These are phyloP conservation scores for Cerastis leucographa DNA, from an alignment of 2,888 invertebrate species.

Conservation along the genomic window DNA sequence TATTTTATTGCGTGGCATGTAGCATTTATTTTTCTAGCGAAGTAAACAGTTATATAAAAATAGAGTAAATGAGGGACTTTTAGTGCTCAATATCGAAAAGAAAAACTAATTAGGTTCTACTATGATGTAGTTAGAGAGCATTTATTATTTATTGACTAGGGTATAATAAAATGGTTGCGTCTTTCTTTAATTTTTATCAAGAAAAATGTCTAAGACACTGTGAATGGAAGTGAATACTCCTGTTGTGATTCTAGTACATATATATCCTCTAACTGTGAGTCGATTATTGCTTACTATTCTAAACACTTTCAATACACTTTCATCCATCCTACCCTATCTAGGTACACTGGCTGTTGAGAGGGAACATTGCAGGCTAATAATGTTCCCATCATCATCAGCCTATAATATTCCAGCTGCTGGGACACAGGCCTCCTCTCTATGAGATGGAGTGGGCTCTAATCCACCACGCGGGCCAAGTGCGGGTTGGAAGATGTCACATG, in stretches of 20 bases:
- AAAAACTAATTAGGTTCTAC: slow-evolving; percentile 30
- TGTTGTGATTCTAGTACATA: neutral
- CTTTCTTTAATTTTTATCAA: slow-evolving; percentile 1
- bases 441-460: too few relatives aligned
- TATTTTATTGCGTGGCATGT: slow-evolving; percentile 49
- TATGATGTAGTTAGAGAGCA: slow-evolving; percentile 12
- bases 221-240: too few relatives aligned
- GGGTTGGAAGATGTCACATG: too few relatives aligned
- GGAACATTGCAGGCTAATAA: neutral
- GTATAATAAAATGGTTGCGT: neutral
- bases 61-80: slow-evolving; percentile 28
- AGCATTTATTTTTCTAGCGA: slow-evolving; percentile 47
- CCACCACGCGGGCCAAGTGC: too few relatives aligned
- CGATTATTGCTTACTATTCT: neutral
- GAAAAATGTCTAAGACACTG: too few relatives aligned
- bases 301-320: neutral
- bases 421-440: too few relatives aligned
- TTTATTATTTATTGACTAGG: slow-evolving; percentile 13
- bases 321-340: neutral
- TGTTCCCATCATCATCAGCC: too few relatives aligned
- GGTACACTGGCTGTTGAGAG: neutral
- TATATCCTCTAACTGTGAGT: neutral
- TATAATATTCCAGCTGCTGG: too few relatives aligned
- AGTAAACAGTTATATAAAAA: slow-evolving; percentile 59
- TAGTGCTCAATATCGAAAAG: slow-evolving; percentile 29